A percentile compares a stretch with the other conserved stretches of the same genome.
phyloP scores from a whole-genome alignment of 2,797 vertebrate genomes.

The Sylvilagus floridanus region DNA sequence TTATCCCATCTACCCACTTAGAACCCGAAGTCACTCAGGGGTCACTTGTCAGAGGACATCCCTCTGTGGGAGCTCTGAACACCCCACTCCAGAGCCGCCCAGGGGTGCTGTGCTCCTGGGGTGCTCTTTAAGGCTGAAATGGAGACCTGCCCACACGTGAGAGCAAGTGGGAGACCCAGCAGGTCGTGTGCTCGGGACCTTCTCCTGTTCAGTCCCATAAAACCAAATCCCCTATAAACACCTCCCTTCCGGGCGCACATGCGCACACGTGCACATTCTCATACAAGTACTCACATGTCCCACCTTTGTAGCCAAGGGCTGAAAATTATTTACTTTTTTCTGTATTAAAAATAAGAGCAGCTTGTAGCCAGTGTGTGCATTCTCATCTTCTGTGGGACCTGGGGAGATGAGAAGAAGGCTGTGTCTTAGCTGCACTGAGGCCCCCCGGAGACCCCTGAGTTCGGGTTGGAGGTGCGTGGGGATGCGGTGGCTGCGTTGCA shows the following conservation, averaged over 20 bases:
- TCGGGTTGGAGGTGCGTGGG: background rate
- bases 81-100: background rate
- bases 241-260: accelerated
- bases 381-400: background rate
- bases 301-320: background rate
- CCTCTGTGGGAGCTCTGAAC: background rate
- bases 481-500: background rate
- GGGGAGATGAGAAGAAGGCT: background rate
- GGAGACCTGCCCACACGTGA: background rate
- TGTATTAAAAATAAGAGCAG: background rate
- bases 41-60: background rate
- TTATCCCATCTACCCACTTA: too few species aligned
- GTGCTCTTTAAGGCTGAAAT: background rate
- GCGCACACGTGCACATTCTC: background rate
- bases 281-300: background rate
- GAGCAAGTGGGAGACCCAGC: background rate
- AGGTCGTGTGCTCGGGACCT: background rate
- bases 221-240: background rate
- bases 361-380: background rate
- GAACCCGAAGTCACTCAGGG: too few species aligned
- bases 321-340: background rate
- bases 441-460: background rate
- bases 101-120: background rate
- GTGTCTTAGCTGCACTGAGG: background rate
- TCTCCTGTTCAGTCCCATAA: background rate